These are phyloP conservation scores for Poecilia wingei DNA, from an alignment of 2,797 vertebrate genomes.

Conservation along the genomic window DNA sequence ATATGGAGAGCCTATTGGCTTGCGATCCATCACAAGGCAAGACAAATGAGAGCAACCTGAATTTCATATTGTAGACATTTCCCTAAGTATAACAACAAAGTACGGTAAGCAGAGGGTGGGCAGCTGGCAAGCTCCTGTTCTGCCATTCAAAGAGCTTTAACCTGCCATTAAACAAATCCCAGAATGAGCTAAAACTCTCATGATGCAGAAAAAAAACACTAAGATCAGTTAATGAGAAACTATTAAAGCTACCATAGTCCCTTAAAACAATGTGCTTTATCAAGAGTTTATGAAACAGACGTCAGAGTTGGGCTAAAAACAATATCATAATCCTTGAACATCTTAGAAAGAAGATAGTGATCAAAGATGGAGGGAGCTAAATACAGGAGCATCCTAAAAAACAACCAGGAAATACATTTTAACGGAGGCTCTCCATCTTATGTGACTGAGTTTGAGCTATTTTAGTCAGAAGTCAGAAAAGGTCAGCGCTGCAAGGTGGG, in stretches of 20 bases:
- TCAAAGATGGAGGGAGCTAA: not conserved
- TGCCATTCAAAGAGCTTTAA: conserved; percentile 47
- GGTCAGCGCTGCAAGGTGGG: not conserved
- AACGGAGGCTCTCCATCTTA: not conserved
- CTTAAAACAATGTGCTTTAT: not conserved
- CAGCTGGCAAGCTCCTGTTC: conserved; percentile 34
- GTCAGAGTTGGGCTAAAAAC: not conserved
- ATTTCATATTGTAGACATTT: conserved; percentile 62
- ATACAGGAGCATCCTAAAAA: not conserved
- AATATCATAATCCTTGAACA: not conserved
- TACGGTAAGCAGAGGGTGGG: conserved; percentile 36
- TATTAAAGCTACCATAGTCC: not conserved
- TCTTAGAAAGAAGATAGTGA: not conserved
- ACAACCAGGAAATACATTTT: not conserved
- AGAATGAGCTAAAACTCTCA: conserved; percentile 16
- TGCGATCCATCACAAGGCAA: conserved; percentile 71
- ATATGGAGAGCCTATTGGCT: conserved; percentile 71
- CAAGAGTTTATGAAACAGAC: not conserved
- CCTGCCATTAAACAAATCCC: conserved; percentile 27
- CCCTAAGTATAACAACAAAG: conserved; percentile 49
- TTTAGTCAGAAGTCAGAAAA: not conserved
- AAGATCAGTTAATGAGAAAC: conserved; percentile 1
- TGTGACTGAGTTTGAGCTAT: not conserved
- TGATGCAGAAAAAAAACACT: conserved; percentile 9
- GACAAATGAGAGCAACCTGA: conserved; percentile 76